Conservation (phyloP, 2,113 vertebrate genomes). For the Microcebus griseorufus region DNA sequence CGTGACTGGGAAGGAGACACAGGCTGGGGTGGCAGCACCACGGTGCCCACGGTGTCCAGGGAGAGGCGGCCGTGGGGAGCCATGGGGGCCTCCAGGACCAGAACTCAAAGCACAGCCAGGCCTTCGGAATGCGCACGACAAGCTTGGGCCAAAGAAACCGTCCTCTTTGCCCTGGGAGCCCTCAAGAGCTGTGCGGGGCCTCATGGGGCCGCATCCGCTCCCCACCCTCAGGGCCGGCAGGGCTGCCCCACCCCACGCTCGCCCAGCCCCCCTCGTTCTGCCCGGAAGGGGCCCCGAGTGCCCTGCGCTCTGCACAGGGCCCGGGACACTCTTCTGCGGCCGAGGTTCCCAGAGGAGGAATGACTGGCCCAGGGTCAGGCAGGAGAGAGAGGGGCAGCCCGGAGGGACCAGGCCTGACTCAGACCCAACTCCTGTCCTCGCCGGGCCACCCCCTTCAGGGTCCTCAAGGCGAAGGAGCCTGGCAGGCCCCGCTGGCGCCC, state of each 20-base stretch:
- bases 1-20: not conserved
- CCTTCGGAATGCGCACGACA: slow-evolving; percentile 61
- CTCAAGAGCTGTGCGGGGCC: not conserved
- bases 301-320: not conserved
- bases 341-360: not conserved
- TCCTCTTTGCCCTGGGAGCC: not conserved
- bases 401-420: not conserved
- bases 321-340: accelerated
- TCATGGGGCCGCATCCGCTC: accelerated
- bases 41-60: accelerated
- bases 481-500: accelerated
- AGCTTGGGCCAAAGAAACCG: not conserved
- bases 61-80: not conserved
- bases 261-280: not conserved
- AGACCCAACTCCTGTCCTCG: not conserved
- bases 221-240: no score
- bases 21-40: not conserved
- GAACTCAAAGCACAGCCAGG: slow-evolving; percentile 53
- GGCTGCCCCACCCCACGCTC: no score
- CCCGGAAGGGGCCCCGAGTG: not conserved
- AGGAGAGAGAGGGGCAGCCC: not conserved
- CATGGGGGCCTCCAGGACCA: slow-evolving; percentile 48
- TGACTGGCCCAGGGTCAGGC: not conserved
- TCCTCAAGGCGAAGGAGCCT: not conserved
- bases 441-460: not conserved